Evolutionary conservation across 2,888 invertebrate species (phyloP).

Genomic region (Cinara cedri): DNA sequence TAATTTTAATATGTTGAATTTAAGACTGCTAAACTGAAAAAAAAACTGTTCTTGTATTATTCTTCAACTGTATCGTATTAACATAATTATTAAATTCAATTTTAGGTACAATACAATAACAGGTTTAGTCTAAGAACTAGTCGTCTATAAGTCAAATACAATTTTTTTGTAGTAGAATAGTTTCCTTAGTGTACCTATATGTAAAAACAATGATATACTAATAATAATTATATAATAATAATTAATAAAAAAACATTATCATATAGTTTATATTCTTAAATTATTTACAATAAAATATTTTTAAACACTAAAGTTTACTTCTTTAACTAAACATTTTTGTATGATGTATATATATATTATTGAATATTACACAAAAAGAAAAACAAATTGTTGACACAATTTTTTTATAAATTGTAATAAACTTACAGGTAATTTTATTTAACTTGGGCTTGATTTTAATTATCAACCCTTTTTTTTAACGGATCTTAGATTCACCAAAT

Average conservation of each 20-base stretch:
- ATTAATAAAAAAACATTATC: constrained; percentile 28
- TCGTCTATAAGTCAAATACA: constrained; percentile 41
- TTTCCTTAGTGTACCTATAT: constrained; percentile 32
- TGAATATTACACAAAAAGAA: constrained; percentile 32
- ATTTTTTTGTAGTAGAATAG: constrained; percentile 44
- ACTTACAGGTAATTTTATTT: constrained; percentile 34
- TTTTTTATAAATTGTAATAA: constrained; percentile 49
- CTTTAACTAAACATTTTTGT: constrained; percentile 43
- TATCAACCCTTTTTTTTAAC: constrained; percentile 5
- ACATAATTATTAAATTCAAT: constrained; percentile 17
- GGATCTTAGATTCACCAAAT: constrained; percentile 20
- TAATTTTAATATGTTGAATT: constrained; percentile 42
- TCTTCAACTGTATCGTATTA: constrained; percentile 25
- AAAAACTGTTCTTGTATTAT: too few relatives aligned
- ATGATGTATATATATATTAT: constrained; percentile 24
- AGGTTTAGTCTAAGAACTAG: constrained; percentile 50
- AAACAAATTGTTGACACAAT: constrained; percentile 42
- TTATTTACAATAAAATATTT: constrained; percentile 38
- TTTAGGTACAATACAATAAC: constrained; percentile 16
- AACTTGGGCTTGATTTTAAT: constrained; percentile 20
- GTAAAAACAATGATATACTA: constrained; percentile 7
- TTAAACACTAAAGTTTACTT: constrained; percentile 22
- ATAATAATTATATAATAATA: constrained; percentile 27
- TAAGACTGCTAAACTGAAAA: constrained; percentile 46
- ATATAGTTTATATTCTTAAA: constrained; percentile 38